Conservation (phyloP, 2,113 vertebrate species). For the Hipposideros armiger region DNA sequence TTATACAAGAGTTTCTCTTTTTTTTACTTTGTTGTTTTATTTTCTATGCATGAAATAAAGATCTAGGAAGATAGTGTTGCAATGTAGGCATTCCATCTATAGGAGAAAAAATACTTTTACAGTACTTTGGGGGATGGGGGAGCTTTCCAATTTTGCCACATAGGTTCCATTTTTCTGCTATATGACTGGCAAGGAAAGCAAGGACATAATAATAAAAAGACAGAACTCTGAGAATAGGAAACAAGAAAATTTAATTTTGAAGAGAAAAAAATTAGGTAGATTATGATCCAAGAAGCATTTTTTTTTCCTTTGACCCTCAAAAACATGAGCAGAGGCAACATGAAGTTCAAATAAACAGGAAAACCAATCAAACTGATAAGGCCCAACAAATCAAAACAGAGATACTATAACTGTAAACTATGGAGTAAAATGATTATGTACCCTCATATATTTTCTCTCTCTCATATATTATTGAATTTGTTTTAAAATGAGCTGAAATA, state of each 20-base stretch:
- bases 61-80: conserved; percentile 26
- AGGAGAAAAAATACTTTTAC: conserved; percentile 10
- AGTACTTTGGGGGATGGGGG: not conserved
- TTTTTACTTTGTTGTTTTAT: not conserved
- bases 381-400: not conserved
- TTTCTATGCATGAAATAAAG: conserved; percentile 12
- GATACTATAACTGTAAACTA: not conserved
- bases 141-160: not conserved
- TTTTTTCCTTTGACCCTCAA: not conserved
- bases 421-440: not conserved
- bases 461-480: conserved; percentile 23
- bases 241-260: conserved; percentile 6
- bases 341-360: conserved; percentile 13
- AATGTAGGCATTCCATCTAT: not conserved
- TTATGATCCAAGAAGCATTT: not conserved
- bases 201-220: not conserved
- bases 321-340: not conserved
- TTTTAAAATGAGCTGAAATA: conserved; percentile 24
- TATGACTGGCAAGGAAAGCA: not conserved
- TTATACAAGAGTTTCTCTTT: not conserved
- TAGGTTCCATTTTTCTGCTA: conserved; percentile 2
- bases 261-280: conserved; percentile 3
- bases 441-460: not conserved
- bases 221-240: conserved; percentile 38
- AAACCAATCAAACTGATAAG: not conserved